phyloP scores from a whole-genome alignment of 2,797 vertebrate genomes.

The Brachyalestes nurse region DNA sequence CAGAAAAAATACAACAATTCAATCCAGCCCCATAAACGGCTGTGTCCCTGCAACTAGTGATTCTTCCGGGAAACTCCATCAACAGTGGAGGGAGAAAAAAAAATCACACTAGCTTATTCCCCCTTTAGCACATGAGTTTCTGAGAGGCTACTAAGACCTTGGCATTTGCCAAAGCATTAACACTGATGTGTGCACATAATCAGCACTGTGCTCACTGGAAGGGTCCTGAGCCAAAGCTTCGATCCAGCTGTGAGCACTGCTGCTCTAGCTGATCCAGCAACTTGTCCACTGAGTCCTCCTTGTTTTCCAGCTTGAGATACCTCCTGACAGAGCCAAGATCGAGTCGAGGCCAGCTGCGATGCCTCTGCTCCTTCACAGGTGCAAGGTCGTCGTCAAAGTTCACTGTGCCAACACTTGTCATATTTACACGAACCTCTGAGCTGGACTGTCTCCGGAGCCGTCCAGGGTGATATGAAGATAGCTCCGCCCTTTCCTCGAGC shows the following conservation, averaged over 20 bases:
- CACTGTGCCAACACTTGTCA: slow-evolving; percentile 70
- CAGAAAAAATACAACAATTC: slow-evolving; percentile 40
- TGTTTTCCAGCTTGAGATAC: slow-evolving; percentile 85
- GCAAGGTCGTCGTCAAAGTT: slow-evolving; percentile 64
- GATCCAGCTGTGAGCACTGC: slow-evolving; percentile 69
- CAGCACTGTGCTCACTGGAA: slow-evolving; percentile 67
- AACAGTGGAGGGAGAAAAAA: background rate
- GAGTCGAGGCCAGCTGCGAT: slow-evolving; percentile 90
- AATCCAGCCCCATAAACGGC: slow-evolving; percentile 35
- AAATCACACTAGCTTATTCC: background rate
- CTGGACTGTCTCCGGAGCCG: slow-evolving; percentile 51
- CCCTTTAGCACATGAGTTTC: slow-evolving; percentile 21
- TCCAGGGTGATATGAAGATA: background rate
- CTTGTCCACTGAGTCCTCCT: slow-evolving; percentile 82
- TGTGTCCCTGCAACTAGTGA: slow-evolving; percentile 18
- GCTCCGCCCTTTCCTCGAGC: slow-evolving; percentile 32
- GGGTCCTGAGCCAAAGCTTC: slow-evolving; percentile 73
- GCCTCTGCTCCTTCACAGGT: slow-evolving; percentile 76
- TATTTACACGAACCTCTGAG: slow-evolving; percentile 72
- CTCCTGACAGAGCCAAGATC: slow-evolving; percentile 79
- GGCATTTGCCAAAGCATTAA: slow-evolving; percentile 22
- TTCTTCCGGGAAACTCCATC: slow-evolving; percentile 34
- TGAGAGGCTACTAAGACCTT: background rate
- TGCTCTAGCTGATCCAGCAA: slow-evolving; percentile 79
- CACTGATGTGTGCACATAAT: slow-evolving; percentile 16